phyloP scores from a whole-genome alignment of 2,797 vertebrate species.

The Melanotaenia parkinsoni region DNA sequence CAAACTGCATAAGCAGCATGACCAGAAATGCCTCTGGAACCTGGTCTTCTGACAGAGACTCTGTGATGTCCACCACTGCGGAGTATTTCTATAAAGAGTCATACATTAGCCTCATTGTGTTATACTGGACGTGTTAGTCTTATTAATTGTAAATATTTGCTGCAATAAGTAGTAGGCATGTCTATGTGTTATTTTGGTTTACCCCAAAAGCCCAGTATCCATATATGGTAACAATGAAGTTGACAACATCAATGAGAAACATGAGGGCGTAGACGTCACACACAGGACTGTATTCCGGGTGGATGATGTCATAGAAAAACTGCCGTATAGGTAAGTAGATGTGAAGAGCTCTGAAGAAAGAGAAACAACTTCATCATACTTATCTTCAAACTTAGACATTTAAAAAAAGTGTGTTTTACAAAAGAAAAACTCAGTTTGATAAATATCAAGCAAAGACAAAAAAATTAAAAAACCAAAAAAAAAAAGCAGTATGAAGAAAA shows the following conservation, averaged over 20 bases:
- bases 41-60: conserved; percentile 86
- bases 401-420: background rate
- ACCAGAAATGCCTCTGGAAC: conserved; percentile 86
- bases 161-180: background rate
- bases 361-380: background rate
- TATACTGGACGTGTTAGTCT: background rate
- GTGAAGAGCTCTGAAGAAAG: conserved; percentile 76
- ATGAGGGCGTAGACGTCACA: conserved; percentile 82
- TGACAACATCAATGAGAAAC: conserved; percentile 84
- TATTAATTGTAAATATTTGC: background rate
- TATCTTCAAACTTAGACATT: conserved; percentile 1
- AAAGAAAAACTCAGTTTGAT: background rate
- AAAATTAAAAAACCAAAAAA: too few species aligned
- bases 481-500: background rate
- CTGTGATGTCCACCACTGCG: conserved; percentile 79
- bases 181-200: background rate
- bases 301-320: conserved; percentile 89
- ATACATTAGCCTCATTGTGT: background rate
- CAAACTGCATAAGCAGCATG: conserved; percentile 86
- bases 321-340: conserved; percentile 83
- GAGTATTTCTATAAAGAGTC: conserved; percentile 78
- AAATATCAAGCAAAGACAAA: background rate
- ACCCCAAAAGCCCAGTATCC: conserved; percentile 87
- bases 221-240: conserved; percentile 85
- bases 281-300: conserved; percentile 85